Percentiles rank a stretch among this genome's conserved stretches.
These are phyloP conservation scores for Chelonia mydas DNA, from an alignment of 2,797 vertebrate species.

Conservation along the genomic window DNA sequence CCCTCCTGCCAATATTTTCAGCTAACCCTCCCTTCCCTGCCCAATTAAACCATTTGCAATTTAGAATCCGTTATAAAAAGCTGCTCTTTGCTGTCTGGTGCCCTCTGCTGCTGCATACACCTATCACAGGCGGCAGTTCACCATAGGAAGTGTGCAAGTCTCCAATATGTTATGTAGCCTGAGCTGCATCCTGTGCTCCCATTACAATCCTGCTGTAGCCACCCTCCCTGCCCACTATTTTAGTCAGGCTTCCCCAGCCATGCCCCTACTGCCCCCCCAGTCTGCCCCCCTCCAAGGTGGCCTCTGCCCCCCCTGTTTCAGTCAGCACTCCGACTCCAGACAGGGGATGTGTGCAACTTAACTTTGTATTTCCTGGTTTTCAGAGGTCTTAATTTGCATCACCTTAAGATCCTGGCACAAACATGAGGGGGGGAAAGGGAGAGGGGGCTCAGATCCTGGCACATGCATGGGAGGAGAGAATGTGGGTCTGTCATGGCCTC, in stretches of 20 bases:
- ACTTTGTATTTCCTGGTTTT: neutral
- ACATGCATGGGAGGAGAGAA: neutral
- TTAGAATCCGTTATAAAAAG: neutral
- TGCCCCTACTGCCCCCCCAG: neutral
- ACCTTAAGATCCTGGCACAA: neutral
- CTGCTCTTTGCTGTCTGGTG: neutral
- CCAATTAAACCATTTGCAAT: neutral
- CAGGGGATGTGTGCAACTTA: neutral
- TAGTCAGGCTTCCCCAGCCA: neutral
- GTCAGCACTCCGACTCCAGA: neutral
- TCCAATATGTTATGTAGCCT: neutral
- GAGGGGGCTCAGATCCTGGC: too few relatives aligned
- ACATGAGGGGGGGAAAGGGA: too few relatives aligned
- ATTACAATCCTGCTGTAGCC: neutral
- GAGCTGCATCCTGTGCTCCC: neutral
- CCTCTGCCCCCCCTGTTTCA: too few relatives aligned
- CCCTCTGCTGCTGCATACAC: neutral
- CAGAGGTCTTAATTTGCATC: neutral
- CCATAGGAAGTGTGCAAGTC: neutral
- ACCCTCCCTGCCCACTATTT: neutral
- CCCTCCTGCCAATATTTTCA: neutral
- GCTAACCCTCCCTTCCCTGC: neutral
- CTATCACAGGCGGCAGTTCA: neutral
- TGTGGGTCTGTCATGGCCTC: neutral
- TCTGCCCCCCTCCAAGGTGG: neutral